Conservation (phyloP, 2,888 invertebrate species). For the Pammene aurita region DNA sequence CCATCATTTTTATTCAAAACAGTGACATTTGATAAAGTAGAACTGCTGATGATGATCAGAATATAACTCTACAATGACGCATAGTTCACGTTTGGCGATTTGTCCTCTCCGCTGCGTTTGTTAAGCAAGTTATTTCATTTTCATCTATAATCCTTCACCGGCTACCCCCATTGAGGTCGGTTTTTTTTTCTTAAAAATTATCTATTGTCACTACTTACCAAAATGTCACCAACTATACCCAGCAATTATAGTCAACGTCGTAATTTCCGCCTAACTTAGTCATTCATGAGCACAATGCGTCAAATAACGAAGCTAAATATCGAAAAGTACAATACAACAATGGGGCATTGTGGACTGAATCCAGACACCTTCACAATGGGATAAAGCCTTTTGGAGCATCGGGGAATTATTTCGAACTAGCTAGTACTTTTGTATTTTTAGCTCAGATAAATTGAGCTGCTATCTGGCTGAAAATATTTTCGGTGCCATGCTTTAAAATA, state of each 20-base stretch:
- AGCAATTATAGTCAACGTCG: neutral
- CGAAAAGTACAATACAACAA: constrained; percentile 41
- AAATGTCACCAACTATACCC: neutral
- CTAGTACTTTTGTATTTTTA: constrained; percentile 26
- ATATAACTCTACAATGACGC: no score
- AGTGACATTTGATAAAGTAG: no score
- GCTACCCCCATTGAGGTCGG: no score
- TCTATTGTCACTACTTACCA: neutral
- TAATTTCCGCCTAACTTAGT: constrained; percentile 26
- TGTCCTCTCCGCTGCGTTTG: no score
- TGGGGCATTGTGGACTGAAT: constrained; percentile 26
- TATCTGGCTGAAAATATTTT: neutral
- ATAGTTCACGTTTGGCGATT: no score
- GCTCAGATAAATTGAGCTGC: constrained; percentile 7
- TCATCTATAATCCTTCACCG: no score
- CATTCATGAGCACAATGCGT: constrained; percentile 29
- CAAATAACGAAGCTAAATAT: constrained; percentile 39
- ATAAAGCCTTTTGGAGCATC: constrained; percentile 35
- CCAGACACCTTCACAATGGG: constrained; percentile 36
- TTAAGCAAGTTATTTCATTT: no score
- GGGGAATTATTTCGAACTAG: constrained; percentile 37
- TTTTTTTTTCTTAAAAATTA: no score
- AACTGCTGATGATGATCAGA: no score
- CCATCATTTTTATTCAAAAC: no score
- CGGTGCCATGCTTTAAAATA: neutral